Percentiles rank a stretch among this genome's conserved stretches.
Evolutionary conservation across 2,888 invertebrate species (phyloP).

Genomic region (Chaetogeoica ovagalla): DNA sequence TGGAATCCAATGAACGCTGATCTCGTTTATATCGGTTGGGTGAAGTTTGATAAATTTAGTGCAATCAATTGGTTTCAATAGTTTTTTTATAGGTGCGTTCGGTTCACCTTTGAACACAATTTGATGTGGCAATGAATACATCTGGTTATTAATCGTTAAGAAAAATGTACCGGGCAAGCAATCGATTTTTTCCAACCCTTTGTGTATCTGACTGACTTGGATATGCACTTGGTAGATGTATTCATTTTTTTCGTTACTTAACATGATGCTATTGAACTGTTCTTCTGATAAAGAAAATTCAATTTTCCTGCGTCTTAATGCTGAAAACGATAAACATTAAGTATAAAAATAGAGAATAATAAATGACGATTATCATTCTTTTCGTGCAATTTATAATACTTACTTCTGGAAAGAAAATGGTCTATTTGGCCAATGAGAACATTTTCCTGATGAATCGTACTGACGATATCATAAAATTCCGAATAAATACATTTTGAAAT

Average conservation of each 20-base stretch:
- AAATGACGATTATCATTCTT: too few relatives aligned
- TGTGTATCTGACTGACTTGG: conserved; percentile 88
- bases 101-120: too few relatives aligned
- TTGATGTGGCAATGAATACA: conserved; percentile 77
- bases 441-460: not conserved
- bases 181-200: conserved; percentile 83
- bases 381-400: too few relatives aligned
- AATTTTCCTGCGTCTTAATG: too few relatives aligned
- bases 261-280: too few relatives aligned
- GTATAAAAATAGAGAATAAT: too few relatives aligned
- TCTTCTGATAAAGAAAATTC: too few relatives aligned
- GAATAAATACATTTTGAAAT: not conserved
- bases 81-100: conserved; percentile 58
- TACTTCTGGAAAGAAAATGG: too few relatives aligned
- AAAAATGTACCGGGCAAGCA: conserved; percentile 89
- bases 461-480: not conserved
- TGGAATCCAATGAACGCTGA: conserved; percentile 88
- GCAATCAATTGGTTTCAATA: conserved; percentile 88
- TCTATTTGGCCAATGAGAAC: too few relatives aligned
- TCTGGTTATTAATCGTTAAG: conserved; percentile 90
- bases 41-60: conserved; percentile 84
- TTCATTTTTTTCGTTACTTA: conserved; percentile 65
- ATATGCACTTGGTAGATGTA: conserved; percentile 83
- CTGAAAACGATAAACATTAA: too few relatives aligned
- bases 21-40: conserved; percentile 81